Conservation (phyloP, 2,888 invertebrate genomes). For the Synanthedon andrenaeformis region DNA sequence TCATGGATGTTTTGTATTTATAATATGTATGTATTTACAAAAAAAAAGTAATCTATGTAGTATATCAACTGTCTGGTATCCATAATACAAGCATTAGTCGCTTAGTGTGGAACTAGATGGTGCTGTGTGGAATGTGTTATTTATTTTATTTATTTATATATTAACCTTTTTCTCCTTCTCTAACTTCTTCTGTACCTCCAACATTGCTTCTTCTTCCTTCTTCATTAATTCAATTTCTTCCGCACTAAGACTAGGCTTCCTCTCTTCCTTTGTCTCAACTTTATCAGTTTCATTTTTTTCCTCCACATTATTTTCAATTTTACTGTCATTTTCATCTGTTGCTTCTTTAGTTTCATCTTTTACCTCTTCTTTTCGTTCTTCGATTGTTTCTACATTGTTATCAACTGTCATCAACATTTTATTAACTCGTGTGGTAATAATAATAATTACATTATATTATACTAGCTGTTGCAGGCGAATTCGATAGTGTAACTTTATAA, state of each 20-base stretch:
- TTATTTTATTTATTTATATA: too few species aligned
- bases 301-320: background rate
- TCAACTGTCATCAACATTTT: background rate
- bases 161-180: slow-evolving; percentile 50
- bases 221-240: slow-evolving; percentile 32
- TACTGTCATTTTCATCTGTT: slow-evolving; percentile 5
- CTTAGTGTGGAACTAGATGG: too few species aligned
- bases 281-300: slow-evolving; percentile 10
- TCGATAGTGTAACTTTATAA: too few species aligned
- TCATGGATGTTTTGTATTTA: too few species aligned
- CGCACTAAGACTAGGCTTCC: slow-evolving; percentile 13
- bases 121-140: too few species aligned
- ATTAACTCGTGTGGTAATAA: too few species aligned
- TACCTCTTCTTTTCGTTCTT: slow-evolving; percentile 5
- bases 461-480: too few species aligned
- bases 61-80: too few species aligned
- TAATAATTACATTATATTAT: too few species aligned
- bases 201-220: slow-evolving; percentile 31
- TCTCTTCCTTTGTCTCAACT: slow-evolving; percentile 9
- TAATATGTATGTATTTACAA: too few species aligned
- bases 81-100: too few species aligned
- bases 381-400: slow-evolving; percentile 2
- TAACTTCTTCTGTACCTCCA: slow-evolving; percentile 36
- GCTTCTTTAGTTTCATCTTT: slow-evolving; percentile 8
- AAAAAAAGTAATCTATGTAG: too few species aligned